These are phyloP conservation scores for Balearica regulorum DNA, from an alignment of 2,797 vertebrate genomes.

Conservation along the genomic window DNA sequence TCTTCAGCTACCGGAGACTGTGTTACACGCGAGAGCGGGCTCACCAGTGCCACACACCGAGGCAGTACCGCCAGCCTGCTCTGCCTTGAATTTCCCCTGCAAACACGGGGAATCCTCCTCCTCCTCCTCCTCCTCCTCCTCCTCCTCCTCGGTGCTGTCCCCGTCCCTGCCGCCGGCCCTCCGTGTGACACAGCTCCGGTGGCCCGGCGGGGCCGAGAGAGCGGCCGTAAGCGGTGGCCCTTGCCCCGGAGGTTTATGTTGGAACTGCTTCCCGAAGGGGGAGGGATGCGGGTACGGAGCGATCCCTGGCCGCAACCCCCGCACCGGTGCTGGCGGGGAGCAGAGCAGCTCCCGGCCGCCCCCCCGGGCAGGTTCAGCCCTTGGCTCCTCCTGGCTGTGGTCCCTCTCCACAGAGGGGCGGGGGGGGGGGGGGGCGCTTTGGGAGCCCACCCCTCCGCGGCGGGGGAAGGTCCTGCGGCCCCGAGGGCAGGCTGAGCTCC, in stretches of 20 bases:
- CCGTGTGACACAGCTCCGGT: not conserved
- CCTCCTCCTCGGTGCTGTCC: not conserved
- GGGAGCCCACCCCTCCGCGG: not conserved
- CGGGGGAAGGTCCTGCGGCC: not conserved
- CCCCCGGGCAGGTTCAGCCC: not conserved
- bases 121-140: not conserved
- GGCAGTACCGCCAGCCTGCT: not conserved
- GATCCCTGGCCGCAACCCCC: not conserved
- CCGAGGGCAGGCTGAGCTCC: not conserved
- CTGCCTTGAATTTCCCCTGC: not conserved
- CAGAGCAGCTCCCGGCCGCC: not conserved
- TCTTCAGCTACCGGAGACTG: not conserved
- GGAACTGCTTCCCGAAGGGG: not conserved
- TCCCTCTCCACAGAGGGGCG: not conserved
- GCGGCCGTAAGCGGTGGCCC: not conserved
- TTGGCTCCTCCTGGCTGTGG: not conserved
- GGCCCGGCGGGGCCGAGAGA: too few species aligned
- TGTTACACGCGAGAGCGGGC: not conserved
- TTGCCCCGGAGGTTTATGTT: not conserved
- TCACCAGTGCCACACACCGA: slow-evolving; percentile 54
- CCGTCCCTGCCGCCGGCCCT: not conserved
- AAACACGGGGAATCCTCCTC: not conserved
- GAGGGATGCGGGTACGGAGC: not conserved
- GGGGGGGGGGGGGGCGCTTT: too few species aligned
- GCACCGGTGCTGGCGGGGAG: too few species aligned